A percentile compares a stretch with the other conserved stretches of the same genome.
Conservation (phyloP, 2,113 vertebrate species). For the western clawed frog (Xenopus tropicalis) region UCB_Xtro_10.0 CM004449.2:39083501-39084000, state of each 20-base stretch:
- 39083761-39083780: constrained; percentile 8
- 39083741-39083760: constrained; percentile 20
- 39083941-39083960: constrained; percentile 8
- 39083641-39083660: background rate
- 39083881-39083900: background rate
- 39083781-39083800: constrained; percentile 11
- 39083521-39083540: background rate
- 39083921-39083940: background rate
- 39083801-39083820: constrained; percentile 26
- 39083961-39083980: constrained; percentile 8
- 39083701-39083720: constrained; percentile 5
- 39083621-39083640: background rate
- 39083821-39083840: constrained; percentile 17
- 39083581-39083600: background rate
- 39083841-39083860: constrained; percentile 30
- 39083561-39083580: background rate
- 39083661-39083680: background rate
- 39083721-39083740: constrained; percentile 14
- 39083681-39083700: background rate
- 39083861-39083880: constrained; percentile 18
- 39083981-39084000: background rate
- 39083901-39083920: constrained; percentile 3
- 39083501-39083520: background rate
- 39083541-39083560: background rate
- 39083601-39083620: background rate